Base-by-base conservation (phyloP, 2,113 vertebrate genomes). In the Hemicordylus capensis region DNA sequence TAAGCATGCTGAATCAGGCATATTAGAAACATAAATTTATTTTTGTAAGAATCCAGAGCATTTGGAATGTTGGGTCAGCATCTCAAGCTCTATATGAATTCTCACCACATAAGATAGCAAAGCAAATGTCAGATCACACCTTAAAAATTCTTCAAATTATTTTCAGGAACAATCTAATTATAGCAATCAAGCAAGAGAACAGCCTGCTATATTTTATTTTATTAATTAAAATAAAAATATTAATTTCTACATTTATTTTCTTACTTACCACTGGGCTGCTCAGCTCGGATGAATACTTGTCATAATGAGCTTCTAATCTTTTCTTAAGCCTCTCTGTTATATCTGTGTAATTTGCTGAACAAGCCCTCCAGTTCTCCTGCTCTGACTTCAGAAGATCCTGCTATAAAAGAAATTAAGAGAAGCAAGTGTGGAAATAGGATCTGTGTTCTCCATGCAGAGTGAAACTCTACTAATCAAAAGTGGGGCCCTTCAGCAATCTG, bases 301-400 rank as follows among this genome's bases (percentile, higher is more conserved):
- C 67, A 83, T 97, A 95, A 42, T 93, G 74, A 74, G 94, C 92
- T 94, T 94, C 96, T 87, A 95, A 93, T 94, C 93, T 97, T 92
- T 87, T 96, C 89, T 92, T 95, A 89, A 98, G 97, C 93, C 88
- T 95, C 83, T 92, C 88, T 94, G 97, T 96, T 4, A 96, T 89
- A 86, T 95, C 92, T 89, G 90, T 94, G 84, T 97, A 97, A 19
- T 90, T 94, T 89, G 95, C 88, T 70, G 94, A 92, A 88, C 90
- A 90, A 28, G 84, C 77, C 67, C 92, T 95, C 93, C 93, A 89
- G 67, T 91, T 93, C 90, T 96, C 91, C 70, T 83, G 88, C 77
- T 97, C 93, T 86, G 94, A 90, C 78, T 93, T 84, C 54, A 96
- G 89, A 92, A 93, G 66, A 84, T 91, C 92, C 96, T 97, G 83